Percentiles rank a stretch among this genome's conserved stretches.
These are phyloP conservation scores for Blennius ocellaris DNA, from an alignment of 2,113 vertebrate species.

Conservation along the genomic window DNA sequence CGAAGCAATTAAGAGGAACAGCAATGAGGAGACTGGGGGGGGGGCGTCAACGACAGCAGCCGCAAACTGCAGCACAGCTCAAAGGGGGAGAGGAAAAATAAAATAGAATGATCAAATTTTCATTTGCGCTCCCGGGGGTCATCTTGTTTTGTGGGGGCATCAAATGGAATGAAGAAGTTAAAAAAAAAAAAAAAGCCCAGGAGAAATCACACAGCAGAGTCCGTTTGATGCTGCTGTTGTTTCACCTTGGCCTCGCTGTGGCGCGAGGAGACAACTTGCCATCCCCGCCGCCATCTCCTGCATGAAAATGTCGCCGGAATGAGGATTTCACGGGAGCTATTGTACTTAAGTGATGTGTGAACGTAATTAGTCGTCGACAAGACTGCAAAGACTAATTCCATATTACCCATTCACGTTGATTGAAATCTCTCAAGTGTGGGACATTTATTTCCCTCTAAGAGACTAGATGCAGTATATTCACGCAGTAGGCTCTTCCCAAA, in stretches of 20 bases:
- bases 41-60: constrained; percentile 80
- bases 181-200: constrained; percentile 86
- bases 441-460: constrained; percentile 34
- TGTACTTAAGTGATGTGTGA: constrained; percentile 66
- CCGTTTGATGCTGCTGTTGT: constrained; percentile 90
- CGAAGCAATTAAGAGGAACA: constrained; percentile 87
- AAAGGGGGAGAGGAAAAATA: constrained; percentile 19
- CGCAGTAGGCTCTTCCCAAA: neutral
- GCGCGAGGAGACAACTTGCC: constrained; percentile 73
- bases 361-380: constrained; percentile 69
- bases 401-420: constrained; percentile 50
- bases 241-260: constrained; percentile 89
- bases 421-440: constrained; percentile 63
- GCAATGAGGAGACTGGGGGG: constrained; percentile 75
- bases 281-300: constrained; percentile 84
- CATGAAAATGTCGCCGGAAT: constrained; percentile 80
- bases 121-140: constrained; percentile 92
- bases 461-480: neutral
- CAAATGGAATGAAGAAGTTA: constrained; percentile 96
- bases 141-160: constrained; percentile 96
- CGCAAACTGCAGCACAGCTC: constrained; percentile 86
- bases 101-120: constrained; percentile 90
- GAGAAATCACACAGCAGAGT: constrained; percentile 91
- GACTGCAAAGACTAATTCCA: constrained; percentile 60
- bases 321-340: constrained; percentile 69